Base-by-base conservation (phyloP, 2,113 vertebrate species). In the Mandrillus leucophaeus region DNA sequence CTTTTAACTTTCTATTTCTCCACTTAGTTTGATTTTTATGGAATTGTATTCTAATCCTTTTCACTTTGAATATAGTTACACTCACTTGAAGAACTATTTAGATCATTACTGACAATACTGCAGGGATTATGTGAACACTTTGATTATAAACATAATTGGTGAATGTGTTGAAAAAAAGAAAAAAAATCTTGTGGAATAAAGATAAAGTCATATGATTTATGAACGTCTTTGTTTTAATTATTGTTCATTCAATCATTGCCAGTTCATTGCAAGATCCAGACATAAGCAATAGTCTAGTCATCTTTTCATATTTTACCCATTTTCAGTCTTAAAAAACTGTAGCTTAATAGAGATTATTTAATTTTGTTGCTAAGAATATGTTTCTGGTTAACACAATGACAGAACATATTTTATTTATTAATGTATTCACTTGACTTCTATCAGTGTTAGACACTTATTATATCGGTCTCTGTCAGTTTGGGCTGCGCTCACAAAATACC, bases 121-220 rank as follows among this genome's bases (percentile, higher is more conserved):
- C 40, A 79, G 59, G 80, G 78, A 64, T 78, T 40, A n/a, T 40
- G 9, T 23, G 57, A 86, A 68, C 48, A 85, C 57, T 88, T 95
- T 89, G 64, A 52, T 81, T 82, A 43, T 70, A 81, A 92, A 70
- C 1, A 55, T 48, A 68, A 81, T 30, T 76, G 64, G 64, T 81
- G 16, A 52, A 45, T 75, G 40, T 72, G 20, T 81, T 84, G 38
- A 83, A 72, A 73, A 35, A 95, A 27, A 40, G 64, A 2, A 76
- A 82, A 95, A 89, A 89, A 82, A 81, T 72, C 30, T 64, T 76
- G 8, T 6, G 38, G 30, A 85, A 23, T 50, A 66, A 95, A 81
- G 55, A 30, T 50, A 78, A 92, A 76, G 70, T 64, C 22, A 40
- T 75, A 30, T 86, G 32, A 89, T 92, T 89, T 89, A 84, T 55